Percentiles rank a stretch among this genome's conserved stretches.
These are phyloP conservation scores for Melanostigma gelatinosum DNA, from an alignment of 2,113 vertebrate genomes.

Conservation along the genomic window DNA sequence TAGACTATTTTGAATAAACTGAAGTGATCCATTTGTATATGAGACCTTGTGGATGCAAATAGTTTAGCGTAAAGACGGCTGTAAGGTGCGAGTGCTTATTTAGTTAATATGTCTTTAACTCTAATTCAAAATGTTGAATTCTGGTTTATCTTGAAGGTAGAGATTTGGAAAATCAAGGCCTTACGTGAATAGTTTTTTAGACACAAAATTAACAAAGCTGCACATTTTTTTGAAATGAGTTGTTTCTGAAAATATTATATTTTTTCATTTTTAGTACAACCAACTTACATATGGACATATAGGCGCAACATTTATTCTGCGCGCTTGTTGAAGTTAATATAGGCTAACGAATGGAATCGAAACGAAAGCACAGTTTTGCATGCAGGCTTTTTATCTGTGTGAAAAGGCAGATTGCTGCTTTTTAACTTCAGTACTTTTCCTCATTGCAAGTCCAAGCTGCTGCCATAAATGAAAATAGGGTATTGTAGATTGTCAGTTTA, in stretches of 20 bases:
- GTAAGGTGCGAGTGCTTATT: neutral
- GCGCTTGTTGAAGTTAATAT: neutral
- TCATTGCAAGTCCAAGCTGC: neutral
- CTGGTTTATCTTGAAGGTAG: neutral
- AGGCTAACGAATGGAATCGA: constrained; percentile 2
- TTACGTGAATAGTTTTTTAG: neutral
- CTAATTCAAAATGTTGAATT: neutral
- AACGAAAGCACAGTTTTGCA: neutral
- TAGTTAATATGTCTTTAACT: neutral
- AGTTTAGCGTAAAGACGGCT: neutral
- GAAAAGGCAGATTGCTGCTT: neutral
- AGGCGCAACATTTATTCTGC: neutral
- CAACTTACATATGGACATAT: neutral
- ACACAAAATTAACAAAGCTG: neutral
- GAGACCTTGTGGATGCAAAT: constrained; percentile 25
- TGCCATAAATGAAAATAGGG: neutral
- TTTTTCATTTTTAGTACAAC: neutral
- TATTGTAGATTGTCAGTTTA: neutral
- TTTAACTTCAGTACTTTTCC: neutral
- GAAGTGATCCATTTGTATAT: constrained; percentile 22
- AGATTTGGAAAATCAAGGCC: neutral
- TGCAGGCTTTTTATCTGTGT: neutral
- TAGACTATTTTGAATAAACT: constrained; percentile 29
- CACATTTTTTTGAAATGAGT: neutral
- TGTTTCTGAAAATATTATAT: neutral